Base-by-base conservation (phyloP, 1,140 invertebrate genomes). In the Pachypsylla venusta region DNA sequence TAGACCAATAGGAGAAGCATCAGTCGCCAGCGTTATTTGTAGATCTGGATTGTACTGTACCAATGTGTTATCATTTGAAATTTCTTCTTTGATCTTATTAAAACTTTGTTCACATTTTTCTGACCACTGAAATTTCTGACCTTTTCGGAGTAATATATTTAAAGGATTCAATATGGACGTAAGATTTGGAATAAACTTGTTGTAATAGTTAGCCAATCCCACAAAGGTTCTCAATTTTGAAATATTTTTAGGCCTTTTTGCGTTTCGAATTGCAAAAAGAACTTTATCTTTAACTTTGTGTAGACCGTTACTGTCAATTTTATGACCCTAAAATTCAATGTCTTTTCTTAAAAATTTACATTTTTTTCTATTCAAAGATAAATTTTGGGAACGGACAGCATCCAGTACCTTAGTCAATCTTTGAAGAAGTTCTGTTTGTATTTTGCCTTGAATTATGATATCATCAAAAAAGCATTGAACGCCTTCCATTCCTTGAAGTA, bases 1-100 rank as follows among this genome's bases (percentile, higher is more conserved):
- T 2, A 79, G 61, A 14, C 74, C 77, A 64, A 70, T 70, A 0
- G 68, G 61, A 27, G 69, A 73, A 14, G 75, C 74, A 67, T 80
- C 77, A 26, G 71, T 71, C 14, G 73, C 66, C 26, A 79, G 25
- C 5, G 70, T 61, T 2, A 77, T 56, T 16, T 65, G 58, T 26
- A 65, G 61, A 5, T 68, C 58, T 24, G 68, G 67, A 30, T 77
- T 68, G 63, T 69, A 77, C 26, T 67, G 64, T 1, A 56, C 57
- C 2, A 71, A 58, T 7, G 70, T 61, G 20, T 22, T 26, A n/a
- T 57, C 48, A 20, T 42, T 58, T 22, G 63, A 14, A n/a, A 76
- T 60, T 54, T 56, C 39, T 14, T 60, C 4, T 62, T 70, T 71
- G 0, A 71, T 28, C 22, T 60, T 42, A 1, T 62, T 25, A 63